These are phyloP conservation scores for Sphecodes monilicornis DNA, from an alignment of 2,888 invertebrate species.

Conservation along the genomic window DNA sequence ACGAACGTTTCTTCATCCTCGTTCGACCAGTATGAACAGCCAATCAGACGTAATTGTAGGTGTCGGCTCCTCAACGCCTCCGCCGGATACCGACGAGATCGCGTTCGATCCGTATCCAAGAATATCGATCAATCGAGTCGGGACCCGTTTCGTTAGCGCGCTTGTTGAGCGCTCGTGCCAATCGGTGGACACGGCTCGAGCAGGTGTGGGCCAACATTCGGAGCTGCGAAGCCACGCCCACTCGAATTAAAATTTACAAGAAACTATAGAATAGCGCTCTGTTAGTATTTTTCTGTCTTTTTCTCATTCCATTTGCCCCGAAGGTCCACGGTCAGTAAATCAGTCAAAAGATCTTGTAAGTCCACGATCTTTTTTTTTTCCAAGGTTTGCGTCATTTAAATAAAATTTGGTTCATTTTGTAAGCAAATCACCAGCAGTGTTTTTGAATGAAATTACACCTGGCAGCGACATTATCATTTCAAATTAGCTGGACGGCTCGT, in stretches of 20 bases:
- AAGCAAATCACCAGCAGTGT: neutral
- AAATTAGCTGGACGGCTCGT: neutral
- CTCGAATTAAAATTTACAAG: neutral
- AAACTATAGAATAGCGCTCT: too few relatives aligned
- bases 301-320: too few relatives aligned
- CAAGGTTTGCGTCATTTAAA: neutral
- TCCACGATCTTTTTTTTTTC: neutral
- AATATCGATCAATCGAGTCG: neutral
- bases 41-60: constrained; percentile 29
- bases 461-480: neutral
- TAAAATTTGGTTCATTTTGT: neutral
- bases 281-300: too few relatives aligned
- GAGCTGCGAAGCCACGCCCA: neutral
- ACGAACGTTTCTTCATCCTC: constrained; percentile 4
- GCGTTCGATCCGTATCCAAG: constrained; percentile 15
- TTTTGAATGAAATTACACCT: neutral
- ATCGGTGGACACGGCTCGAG: neutral
- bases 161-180: neutral
- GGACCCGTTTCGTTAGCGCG: neutral
- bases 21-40: neutral
- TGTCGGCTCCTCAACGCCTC: constrained; percentile 4
- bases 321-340: too few relatives aligned
- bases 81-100: constrained; percentile 3
- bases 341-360: too few relatives aligned
- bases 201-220: neutral